Evolutionary conservation across 35 echinoderm and acorn worm species (phyloP).

Genomic region (Apostichopus californicus): DNA sequence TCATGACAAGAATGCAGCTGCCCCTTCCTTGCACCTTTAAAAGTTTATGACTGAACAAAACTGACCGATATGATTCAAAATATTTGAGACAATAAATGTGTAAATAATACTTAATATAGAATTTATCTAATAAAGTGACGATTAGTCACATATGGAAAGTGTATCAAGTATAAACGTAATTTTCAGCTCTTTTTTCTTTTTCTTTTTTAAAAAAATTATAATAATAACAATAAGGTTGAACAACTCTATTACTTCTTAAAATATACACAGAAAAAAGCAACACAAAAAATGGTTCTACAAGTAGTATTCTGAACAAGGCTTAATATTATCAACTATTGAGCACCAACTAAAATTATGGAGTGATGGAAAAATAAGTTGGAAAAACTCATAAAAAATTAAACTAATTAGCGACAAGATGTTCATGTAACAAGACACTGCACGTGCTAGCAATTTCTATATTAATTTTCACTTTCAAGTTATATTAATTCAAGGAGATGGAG

Average conservation of each 20-base stretch:
- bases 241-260: background rate
- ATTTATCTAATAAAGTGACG: background rate
- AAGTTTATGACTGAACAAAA: too few species aligned
- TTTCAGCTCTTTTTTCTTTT: too few species aligned
- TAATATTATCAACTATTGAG: background rate
- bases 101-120: background rate
- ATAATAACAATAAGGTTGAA: background rate
- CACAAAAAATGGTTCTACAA: background rate
- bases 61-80: too few species aligned
- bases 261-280: background rate
- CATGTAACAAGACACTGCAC: background rate
- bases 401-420: background rate
- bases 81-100: too few species aligned
- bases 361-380: too few species aligned
- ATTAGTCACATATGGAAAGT: background rate
- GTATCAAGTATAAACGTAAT: background rate
- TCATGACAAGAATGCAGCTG: too few species aligned
- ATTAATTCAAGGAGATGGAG: background rate
- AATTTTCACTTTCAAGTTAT: background rate
- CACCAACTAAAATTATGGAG: background rate
- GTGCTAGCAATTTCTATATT: background rate
- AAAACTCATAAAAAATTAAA: background rate
- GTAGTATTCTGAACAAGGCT: background rate
- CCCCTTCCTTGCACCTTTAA: too few species aligned
- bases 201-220: background rate